Evolutionary conservation across 1,140 invertebrate genomes (phyloP), one percentile per base, ranked within the genome.

Genomic region (Pollicipes pollicipes): DNA sequence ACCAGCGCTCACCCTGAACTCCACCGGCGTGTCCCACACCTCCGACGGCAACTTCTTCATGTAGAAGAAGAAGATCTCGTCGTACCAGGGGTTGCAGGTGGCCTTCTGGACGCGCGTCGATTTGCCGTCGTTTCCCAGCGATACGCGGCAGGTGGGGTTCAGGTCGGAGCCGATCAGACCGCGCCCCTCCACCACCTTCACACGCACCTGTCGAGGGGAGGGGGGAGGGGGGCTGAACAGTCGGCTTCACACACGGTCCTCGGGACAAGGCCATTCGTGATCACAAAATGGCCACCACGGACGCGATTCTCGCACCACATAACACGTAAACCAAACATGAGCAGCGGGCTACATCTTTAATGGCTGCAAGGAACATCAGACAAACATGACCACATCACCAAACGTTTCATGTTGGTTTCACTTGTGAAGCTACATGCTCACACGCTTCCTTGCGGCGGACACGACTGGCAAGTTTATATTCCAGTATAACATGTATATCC

Each of bases 61-160:
- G 74, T 82, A 81, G 77, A 81, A 83, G 76, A 82, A 83, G 75
- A 83, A 83, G 10, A 81, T 77, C 74, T 83, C 80, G 75, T 82
- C 80, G 77, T 78, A 83, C 74, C 76, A 79, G 3, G 82, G 82
- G 30, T 73, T 77, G 69, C 78, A 80, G 13, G 81, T 82, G 29
- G 80, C 80, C 71, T 79, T 80, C 71, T 80, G 77, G n/a, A 82
- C 78, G 58, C 79, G 74, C 1, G 81, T 83, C 75, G 81, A 80
- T 70, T 80, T 80, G 0, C 74, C 76, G 70, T 80, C 76, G 70
- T 80, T 79, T 70, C 74, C 76, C 32, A 79, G 76, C 2, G 76
- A 77, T 26, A 83, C 77, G 37, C 79, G 77, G 35, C 77, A 76
- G 64, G 82, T 77, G 26, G 82, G 82, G 72, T 80, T 77, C 30